These are phyloP conservation scores for Orycteropus afer DNA, from an alignment of 2,113 vertebrate species.

Conservation along the genomic window DNA sequence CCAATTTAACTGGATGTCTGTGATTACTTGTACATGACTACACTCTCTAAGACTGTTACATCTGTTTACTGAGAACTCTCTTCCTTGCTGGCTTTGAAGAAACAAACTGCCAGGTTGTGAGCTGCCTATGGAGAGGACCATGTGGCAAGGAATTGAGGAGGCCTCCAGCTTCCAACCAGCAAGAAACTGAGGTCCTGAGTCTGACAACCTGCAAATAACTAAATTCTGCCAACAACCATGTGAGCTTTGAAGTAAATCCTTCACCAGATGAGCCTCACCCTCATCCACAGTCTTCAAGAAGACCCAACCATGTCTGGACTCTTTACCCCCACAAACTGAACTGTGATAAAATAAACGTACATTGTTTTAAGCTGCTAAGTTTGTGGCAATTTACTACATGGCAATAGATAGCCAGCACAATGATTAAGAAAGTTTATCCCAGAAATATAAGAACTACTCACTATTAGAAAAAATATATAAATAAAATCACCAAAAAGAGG, in stretches of 20 bases:
- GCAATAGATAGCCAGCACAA: neutral
- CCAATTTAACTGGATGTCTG: neutral
- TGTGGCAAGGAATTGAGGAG: neutral
- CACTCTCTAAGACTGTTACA: neutral
- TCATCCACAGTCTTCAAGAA: neutral
- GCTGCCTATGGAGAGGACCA: neutral
- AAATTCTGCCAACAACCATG: neutral
- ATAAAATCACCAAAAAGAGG: neutral
- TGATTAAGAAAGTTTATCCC: constrained; percentile 18
- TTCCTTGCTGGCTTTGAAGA: neutral
- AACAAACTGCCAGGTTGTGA: neutral
- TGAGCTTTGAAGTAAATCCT: neutral
- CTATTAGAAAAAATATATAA: constrained; percentile 1
- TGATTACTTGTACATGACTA: neutral
- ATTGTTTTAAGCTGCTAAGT: neutral
- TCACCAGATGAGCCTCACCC: neutral
- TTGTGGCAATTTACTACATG: neutral
- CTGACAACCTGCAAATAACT: constrained; percentile 4
- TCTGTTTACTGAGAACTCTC: neutral
- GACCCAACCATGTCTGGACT: neutral
- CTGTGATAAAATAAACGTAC: neutral
- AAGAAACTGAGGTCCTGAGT: neutral
- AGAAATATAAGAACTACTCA: neutral
- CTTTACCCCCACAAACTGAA: neutral
- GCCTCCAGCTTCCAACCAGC: neutral